Percentiles rank a stretch among this genome's conserved stretches.
phyloP scores from a whole-genome alignment of 2,113 vertebrate genomes.

The Ceyx margarethae region DNA sequence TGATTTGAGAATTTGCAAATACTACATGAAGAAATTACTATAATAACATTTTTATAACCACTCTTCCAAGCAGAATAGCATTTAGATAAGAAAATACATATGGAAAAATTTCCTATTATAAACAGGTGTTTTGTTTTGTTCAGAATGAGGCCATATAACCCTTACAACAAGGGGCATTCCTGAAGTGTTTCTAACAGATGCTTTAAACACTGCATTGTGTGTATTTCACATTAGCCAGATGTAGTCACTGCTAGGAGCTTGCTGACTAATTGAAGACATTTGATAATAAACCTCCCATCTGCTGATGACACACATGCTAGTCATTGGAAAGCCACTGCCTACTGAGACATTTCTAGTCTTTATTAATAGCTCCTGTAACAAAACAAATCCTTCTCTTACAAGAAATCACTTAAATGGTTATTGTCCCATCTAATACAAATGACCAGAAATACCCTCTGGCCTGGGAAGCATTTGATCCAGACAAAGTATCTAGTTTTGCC shows the following conservation, averaged over 20 bases:
- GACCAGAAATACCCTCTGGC: background rate
- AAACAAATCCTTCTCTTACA: background rate
- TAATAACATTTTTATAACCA: background rate
- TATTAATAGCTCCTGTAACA: background rate
- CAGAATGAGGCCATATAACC: background rate
- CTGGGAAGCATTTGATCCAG: background rate
- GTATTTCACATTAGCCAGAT: background rate
- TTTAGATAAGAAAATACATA: background rate
- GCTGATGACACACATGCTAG: background rate
- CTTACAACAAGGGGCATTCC: background rate
- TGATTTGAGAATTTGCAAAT: background rate
- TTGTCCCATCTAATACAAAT: background rate
- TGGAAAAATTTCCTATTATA: background rate
- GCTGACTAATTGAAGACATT: background rate
- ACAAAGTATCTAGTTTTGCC: background rate
- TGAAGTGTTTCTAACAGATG: background rate
- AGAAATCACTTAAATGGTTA: background rate
- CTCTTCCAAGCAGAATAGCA: background rate
- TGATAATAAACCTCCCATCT: background rate
- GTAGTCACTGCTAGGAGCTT: background rate
- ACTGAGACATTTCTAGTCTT: background rate
- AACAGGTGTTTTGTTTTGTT: background rate
- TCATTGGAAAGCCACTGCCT: background rate
- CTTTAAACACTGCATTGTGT: background rate
- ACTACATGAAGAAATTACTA: background rate